Conservation (phyloP, 2,113 vertebrate species). For the Apeltes quadracus region DNA sequence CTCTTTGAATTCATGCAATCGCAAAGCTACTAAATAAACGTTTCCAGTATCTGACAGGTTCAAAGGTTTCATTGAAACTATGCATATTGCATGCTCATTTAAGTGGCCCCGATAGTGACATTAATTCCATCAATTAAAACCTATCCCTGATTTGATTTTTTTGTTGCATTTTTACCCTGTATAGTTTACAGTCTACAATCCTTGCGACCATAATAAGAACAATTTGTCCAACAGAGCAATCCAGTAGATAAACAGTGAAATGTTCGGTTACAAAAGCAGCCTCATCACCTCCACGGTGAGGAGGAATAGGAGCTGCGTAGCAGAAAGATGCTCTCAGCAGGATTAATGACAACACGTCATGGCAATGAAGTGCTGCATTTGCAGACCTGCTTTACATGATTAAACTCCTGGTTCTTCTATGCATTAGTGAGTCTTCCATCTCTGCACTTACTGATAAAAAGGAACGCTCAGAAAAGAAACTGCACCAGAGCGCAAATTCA, state of each 20-base stretch:
- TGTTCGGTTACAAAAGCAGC: slow-evolving; percentile 79
- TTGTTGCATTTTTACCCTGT: neutral
- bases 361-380: slow-evolving; percentile 89
- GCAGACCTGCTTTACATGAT: slow-evolving; percentile 89
- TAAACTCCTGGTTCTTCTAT: neutral
- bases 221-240: neutral
- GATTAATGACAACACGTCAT: slow-evolving; percentile 91
- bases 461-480: neutral
- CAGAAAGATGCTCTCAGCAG: slow-evolving; percentile 90
- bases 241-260: neutral
- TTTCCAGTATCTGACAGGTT: neutral
- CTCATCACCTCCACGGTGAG: slow-evolving; percentile 61
- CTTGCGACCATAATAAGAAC: neutral
- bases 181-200: neutral
- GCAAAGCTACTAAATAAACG: neutral
- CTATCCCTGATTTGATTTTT: too few species aligned
- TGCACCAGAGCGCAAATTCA: neutral
- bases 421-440: slow-evolving; percentile 9
- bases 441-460: slow-evolving; percentile 3
- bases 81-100: slow-evolving; percentile 1
- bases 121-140: neutral
- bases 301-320: slow-evolving; percentile 62
- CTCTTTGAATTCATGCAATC: too few species aligned
- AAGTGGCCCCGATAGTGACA: neutral
- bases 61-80: neutral